Conservation (phyloP, 1,140 invertebrate genomes). For the Triops cancriformis region DNA sequence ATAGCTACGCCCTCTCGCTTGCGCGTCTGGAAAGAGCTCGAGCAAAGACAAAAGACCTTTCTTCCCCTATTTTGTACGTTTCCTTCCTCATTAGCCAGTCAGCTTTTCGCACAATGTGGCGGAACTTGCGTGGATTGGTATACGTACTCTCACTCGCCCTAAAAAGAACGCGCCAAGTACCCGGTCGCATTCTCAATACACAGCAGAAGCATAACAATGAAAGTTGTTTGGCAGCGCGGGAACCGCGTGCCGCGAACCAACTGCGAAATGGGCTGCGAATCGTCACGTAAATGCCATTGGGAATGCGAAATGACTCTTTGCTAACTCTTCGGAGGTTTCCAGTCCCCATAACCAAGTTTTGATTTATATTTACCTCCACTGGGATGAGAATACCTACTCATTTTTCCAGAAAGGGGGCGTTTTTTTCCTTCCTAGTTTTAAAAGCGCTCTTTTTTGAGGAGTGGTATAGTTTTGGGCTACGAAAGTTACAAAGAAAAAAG, state of each 20-base stretch:
- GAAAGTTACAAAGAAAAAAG: neutral
- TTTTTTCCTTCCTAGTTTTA: too few species aligned
- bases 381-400: too few species aligned
- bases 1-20: neutral
- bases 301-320: neutral
- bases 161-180: neutral
- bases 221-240: too few species aligned
- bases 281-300: neutral
- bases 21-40: neutral
- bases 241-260: too few species aligned
- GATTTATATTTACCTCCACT: too few species aligned
- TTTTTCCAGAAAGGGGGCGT: too few species aligned
- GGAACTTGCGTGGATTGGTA: neutral
- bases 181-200: too few species aligned
- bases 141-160: neutral
- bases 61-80: neutral
- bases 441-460: neutral
- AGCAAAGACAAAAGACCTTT: neutral
- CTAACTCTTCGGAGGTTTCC: too few species aligned
- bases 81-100: slow-evolving; percentile 6
- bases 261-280: neutral
- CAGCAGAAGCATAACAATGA: too few species aligned
- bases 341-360: too few species aligned
- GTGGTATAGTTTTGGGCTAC: neutral
- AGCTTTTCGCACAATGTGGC: neutral